Base-by-base conservation (phyloP, 2,113 vertebrate species). In the Oxyura jamaicensis region DNA sequence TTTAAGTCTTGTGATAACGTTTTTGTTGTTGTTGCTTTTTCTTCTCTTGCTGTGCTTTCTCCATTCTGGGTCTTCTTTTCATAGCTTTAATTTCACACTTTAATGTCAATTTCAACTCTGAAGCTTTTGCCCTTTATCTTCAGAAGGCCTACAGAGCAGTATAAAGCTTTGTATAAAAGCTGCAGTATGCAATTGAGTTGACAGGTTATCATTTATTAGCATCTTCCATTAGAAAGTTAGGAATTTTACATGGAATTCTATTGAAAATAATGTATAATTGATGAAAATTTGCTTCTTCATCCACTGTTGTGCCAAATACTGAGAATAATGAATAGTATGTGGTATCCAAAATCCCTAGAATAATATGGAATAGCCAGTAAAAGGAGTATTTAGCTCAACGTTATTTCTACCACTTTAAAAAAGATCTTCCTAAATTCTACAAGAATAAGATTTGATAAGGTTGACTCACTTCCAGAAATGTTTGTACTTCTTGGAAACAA, bases 171-270 rank as follows among this genome's bases (percentile, higher is more conserved):
- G 31, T 58, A 7, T 58, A 66, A 86, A 56, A 35, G 53, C 67
- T 52, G 13, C 29, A 65, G 26, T 87, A 62, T 87, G 53, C 91
- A 89, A 87, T 93, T 4, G 12, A 82, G 62, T 85, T 95, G 93
- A 76, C 77, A 85, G 83, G 28, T 91, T 86, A 53, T 71, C 21
- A 26, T 60, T 91, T 94, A 94, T 90, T 92, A 92, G 35, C 80
- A 91, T 83, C 60, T 96, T 95, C 96, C 88, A 90, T 97, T 86
- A 88, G 53, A 50, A 83, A 77, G 56, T 84, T 79, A 86, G 75
- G 58, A 78, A 91, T 77, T 17, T 92, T 68, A 67, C 63, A 19
- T 83, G 78, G 79, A 46, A 16, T 56, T 86, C 23, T 31, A 13
- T 50, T 86, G 65, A 67, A 95, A 87, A 94, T 87, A 90, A 63